These are phyloP conservation scores for Chunga burmeisteri DNA, from an alignment of 2,113 vertebrate genomes.

Conservation along the genomic window DNA sequence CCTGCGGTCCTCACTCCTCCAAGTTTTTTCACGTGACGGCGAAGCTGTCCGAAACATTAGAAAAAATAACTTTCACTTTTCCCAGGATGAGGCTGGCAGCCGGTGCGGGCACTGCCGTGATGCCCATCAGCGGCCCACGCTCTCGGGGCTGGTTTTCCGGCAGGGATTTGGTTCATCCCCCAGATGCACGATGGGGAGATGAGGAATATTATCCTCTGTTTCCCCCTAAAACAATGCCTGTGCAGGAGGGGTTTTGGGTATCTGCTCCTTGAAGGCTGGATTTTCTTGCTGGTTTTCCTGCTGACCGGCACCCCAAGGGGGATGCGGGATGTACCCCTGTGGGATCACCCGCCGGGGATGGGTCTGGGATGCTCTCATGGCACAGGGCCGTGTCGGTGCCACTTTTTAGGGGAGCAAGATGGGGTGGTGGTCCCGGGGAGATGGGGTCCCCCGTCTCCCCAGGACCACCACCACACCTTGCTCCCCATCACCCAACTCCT, in stretches of 20 bases:
- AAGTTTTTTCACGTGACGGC: not conserved
- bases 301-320: not conserved
- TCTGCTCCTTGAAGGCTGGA: not conserved
- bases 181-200: rapidly evolving
- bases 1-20: not conserved
- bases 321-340: rapidly evolving
- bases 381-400: not conserved
- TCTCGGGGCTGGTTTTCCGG: not conserved
- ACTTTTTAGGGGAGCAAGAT: not conserved
- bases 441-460: too few relatives aligned
- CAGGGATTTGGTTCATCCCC: not conserved
- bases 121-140: rapidly evolving
- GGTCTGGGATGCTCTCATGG: not conserved
- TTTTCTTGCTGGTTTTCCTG: not conserved
- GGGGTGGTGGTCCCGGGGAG: rapidly evolving
- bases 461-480: too few relatives aligned
- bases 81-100: not conserved
- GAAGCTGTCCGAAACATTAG: not conserved
- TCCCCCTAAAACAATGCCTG: rapidly evolving
- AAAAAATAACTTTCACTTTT: not conserved
- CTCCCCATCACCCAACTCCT: not conserved
- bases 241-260: not conserved
- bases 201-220: rapidly evolving
- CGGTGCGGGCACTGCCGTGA: rapidly evolving
- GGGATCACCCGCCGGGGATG: not conserved